Evolutionary conservation across 2,113 vertebrate species (phyloP), one percentile per base, ranked within the genome.

Genomic region (Prunella himalayana): DNA sequence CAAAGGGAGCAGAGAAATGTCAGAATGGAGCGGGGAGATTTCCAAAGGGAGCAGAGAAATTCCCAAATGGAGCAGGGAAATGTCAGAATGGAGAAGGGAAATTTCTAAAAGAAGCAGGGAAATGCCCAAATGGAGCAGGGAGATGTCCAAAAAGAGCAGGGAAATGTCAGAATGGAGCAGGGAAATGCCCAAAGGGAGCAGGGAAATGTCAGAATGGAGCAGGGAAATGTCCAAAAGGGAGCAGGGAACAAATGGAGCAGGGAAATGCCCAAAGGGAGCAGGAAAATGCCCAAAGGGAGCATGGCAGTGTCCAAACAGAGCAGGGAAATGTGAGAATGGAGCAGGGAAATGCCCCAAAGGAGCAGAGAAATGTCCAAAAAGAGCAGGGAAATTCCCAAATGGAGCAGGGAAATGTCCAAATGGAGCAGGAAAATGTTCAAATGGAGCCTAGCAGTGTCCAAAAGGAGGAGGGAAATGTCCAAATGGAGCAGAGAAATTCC

Each of bases 241-340:
- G 5, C 18, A 28, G 27, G 13, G 37, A 21, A 41, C 24, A 28
- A 23, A 37, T 0, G 13, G n/a, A 63, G 18, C 4, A 18, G 23
- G 44, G 16, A 65, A 45, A 25, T 2, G 27, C 0, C 6, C 7
- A 44, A 23, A 33, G 0, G 28, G 27, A 22, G 13, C 1, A 44
- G 6, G 31, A 31, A 6, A 47, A 47, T 47, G 5, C 0, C 9
- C 9, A 15, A 15, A 15, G 0, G 9, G 9, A 15, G 22, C 7
- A 15, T 5, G 50, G n/a, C n/a, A n/a, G n/a, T 54, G 27, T 1
- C 15, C 10, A 11, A 24, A 5, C 0, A 11, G 33, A 27, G 9
- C 5, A 49, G 33, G 33, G 17, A 35, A 49, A 68, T 68, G 17
- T 7, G 11, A 15, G 18, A 17, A 8, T 2, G 16, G 17, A 28